These are phyloP conservation scores for Rhynchotus rufescens DNA, from an alignment of 2,797 vertebrate species.

Conservation along the genomic window DNA sequence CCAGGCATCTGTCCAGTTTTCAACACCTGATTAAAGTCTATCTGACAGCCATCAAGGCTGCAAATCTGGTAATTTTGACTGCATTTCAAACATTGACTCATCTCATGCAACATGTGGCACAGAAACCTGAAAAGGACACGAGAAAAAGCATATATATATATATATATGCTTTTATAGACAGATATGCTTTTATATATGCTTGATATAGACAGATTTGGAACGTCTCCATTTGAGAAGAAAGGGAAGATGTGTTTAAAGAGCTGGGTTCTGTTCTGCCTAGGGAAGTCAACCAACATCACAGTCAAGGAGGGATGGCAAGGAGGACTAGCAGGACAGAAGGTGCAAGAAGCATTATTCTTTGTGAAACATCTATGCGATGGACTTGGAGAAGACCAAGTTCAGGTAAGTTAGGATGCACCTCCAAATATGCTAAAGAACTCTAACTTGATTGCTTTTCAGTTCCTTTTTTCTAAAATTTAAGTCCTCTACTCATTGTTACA, in stretches of 20 bases:
- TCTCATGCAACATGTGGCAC: not conserved
- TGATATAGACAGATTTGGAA: not conserved
- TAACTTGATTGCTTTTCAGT: not conserved
- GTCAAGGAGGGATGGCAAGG: not conserved
- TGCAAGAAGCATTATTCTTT: not conserved
- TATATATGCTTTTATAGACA: no score
- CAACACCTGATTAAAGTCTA: not conserved
- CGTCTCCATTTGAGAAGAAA: not conserved
- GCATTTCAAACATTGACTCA: not conserved
- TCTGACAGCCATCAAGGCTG: not conserved
- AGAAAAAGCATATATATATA: not conserved
- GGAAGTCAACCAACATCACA: not conserved
- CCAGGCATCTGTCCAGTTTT: not conserved
- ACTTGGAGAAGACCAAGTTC: not conserved
- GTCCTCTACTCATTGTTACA: not conserved
- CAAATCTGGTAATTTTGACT: not conserved
- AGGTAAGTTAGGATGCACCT: not conserved
- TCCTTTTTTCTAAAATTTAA: not conserved
- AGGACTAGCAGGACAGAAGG: not conserved
- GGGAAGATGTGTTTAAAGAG: not conserved
- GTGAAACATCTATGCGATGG: not conserved
- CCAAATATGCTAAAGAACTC: not conserved
- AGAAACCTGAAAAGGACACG: not conserved
- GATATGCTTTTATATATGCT: not conserved
- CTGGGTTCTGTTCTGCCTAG: not conserved